Base-by-base conservation (phyloP, 2,888 invertebrate genomes). In the Tenthredo scrophulariae region DNA sequence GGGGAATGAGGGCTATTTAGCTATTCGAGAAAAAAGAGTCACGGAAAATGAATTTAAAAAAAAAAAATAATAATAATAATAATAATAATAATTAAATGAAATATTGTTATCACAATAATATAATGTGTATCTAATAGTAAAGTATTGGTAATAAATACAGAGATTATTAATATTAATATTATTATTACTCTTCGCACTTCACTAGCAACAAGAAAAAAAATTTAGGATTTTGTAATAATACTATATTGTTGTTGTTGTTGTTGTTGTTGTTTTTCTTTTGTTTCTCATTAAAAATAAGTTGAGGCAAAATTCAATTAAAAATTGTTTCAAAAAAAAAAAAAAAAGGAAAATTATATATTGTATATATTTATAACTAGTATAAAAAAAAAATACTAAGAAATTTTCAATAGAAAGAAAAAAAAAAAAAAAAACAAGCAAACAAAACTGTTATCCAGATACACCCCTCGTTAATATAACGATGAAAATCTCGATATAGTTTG, bases 321-420 rank as follows among this genome's bases (percentile, higher is more conserved):
- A 83, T 83, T 40, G 83, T 67, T 83, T 46, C n/a, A 88, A 58
- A 58, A 58, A 58, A 58, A n/a, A 2, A 4, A 33, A 85, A 75
- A 54, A 85, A 54, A n/a, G 15, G 0, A 50, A 18, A 18, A 18
- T 4, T 18, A 50, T 18, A 50, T n/a, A 50, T 15, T 15, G 3
- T 54, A 54, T 54, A 84, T 84, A 85, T 86, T 86, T 85, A 87
- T 87, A 88, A 86, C 85, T 88, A 83, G 70, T 83, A 83, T 83
- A 88, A 88, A 90, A 88, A 88, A 90, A 91, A 90, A 91, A 88
- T 91, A 90, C 88, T 87, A 89, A 89, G 89, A 91, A 90, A 90
- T 89, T 88, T 89, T 88, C 88, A 89, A 89, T 88, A 91, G 29
- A 50, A 29, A n/a, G 10, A n/a, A 7, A 65, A 22, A 65, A 29